Evolutionary conservation across 2,888 invertebrate species (phyloP), one percentile per base, ranked within the genome.

Genomic region (Cephus sareptanus): DNA sequence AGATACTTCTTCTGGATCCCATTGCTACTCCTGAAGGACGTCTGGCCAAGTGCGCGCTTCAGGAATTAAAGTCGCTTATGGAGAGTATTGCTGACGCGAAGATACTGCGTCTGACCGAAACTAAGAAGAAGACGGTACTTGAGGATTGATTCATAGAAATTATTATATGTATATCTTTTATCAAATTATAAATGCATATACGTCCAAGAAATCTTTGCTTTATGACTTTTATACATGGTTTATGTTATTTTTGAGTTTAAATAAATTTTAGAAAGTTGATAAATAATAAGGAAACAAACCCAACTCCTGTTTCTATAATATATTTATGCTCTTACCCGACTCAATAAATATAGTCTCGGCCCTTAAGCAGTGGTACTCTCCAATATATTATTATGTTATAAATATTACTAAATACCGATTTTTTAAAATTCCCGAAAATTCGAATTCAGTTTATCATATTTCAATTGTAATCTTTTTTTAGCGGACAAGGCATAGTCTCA

Each of bases 1-100:
- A 93, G 82, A 94, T 95, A 93, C 89, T 96, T 15, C 92, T 96
- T 33, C 93, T 96, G 80, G 96, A 97, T 89, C 96, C 96, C 0
- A 92, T 93, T 0, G 93, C 93, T 56, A 95, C 96, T 31, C 95
- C 96, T 0, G 96, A 96, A 90, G 96, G 96, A 0, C 92, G 94
- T 85, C 88, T 96, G 35, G 94, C 95, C 9, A 94, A 93, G 76
- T 94, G 94, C 82, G 96, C 96, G n/a, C 89, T 96, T 31, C 93
- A 93, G 79, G 95, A 95, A 84, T 92, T 95, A 77, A 94, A 94
- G 85, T 93, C 93, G 0, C 87, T 95, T 35, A 93, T 93, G 85
- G 91, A 92, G 30, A 94, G 93, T 11, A 93, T 95, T 85, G 88
- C 69, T 85, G 37, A 88, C 84, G 75, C 89, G 92, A 3, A 80